A percentile compares a stretch with the other conserved stretches of the same genome.
Evolutionary conservation across 1,140 invertebrate genomes (phyloP).

Genomic region (Heliconius congener): DNA sequence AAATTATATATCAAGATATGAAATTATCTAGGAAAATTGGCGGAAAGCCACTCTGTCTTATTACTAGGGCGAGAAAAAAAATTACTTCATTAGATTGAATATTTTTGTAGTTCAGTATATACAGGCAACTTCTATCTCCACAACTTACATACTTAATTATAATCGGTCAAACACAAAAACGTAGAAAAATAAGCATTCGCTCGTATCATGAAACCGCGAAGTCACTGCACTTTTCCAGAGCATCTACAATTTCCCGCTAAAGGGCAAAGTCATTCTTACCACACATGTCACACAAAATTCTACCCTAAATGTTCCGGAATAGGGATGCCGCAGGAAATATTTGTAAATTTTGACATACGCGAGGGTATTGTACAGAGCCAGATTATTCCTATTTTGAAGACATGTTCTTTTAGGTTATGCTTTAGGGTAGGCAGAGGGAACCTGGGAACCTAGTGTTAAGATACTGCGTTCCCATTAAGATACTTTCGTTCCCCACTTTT

Average conservation of each 20-base stretch:
- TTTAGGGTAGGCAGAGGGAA: too few species aligned
- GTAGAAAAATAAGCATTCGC: conserved; percentile 36
- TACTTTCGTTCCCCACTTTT: too few species aligned
- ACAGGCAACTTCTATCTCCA: too few species aligned
- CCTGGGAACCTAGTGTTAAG: too few species aligned
- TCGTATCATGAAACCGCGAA: conserved; percentile 56
- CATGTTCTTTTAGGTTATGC: too few species aligned
- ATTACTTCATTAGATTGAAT: too few species aligned
- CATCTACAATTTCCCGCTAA: conserved; percentile 69
- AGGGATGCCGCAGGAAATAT: conserved; percentile 52
- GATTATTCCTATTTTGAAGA: background rate
- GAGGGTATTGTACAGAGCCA: conserved; percentile 24
- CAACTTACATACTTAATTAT: conserved; percentile 1
- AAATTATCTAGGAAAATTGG: too few species aligned
- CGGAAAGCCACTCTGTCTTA: too few species aligned
- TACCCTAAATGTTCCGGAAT: conserved; percentile 54
- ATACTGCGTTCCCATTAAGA: too few species aligned
- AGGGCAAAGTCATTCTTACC: conserved; percentile 63
- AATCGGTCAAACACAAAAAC: conserved; percentile 36
- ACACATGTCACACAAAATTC: conserved; percentile 69
- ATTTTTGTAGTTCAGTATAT: too few species aligned
- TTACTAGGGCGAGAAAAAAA: too few species aligned
- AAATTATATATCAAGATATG: too few species aligned
- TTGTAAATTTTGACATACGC: conserved; percentile 50
- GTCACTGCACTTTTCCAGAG: conserved; percentile 70